Conservation (phyloP, 2,888 invertebrate species). For the Sthenelais limicola region DNA sequence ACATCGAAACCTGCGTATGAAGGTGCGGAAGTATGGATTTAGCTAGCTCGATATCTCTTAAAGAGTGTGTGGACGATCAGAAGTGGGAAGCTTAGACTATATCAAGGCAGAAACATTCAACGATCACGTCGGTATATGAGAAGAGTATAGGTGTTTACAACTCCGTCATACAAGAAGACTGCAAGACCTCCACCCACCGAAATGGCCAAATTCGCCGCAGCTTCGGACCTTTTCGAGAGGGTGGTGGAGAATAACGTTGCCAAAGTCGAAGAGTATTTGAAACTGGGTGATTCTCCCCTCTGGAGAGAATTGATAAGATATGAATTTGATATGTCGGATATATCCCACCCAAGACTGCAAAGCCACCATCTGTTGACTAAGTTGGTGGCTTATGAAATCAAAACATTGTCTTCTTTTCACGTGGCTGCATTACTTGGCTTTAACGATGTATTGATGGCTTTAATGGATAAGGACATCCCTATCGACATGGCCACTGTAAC, state of each 20-base stretch:
- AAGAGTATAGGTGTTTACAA: too few relatives aligned
- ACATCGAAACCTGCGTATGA: too few relatives aligned
- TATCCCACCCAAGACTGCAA: background rate
- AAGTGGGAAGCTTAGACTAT: too few relatives aligned
- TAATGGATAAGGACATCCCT: constrained; percentile 45
- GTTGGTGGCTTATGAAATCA: constrained; percentile 50
- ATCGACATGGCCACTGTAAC: constrained; percentile 44
- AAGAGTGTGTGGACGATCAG: too few relatives aligned
- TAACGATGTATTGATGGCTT: constrained; percentile 30
- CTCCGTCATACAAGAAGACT: too few relatives aligned
- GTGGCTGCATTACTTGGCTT: constrained; percentile 51
- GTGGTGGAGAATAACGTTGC: constrained; percentile 41
- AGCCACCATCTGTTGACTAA: constrained; percentile 36
- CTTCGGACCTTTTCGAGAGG: constrained; percentile 40
- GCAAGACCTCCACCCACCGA: background rate
- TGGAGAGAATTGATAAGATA: constrained; percentile 23
- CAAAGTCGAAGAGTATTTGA: constrained; percentile 28
- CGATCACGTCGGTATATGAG: too few relatives aligned
- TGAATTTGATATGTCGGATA: constrained; percentile 14
- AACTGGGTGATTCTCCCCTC: background rate
- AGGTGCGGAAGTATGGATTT: too few relatives aligned
- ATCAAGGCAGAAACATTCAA: too few relatives aligned
- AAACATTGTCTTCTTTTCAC: constrained; percentile 48
- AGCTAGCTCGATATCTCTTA: too few relatives aligned
- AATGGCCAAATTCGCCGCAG: constrained; percentile 38